phyloP scores from a whole-genome alignment of 2,888 invertebrate species.

The Ditula angustiorana region DNA sequence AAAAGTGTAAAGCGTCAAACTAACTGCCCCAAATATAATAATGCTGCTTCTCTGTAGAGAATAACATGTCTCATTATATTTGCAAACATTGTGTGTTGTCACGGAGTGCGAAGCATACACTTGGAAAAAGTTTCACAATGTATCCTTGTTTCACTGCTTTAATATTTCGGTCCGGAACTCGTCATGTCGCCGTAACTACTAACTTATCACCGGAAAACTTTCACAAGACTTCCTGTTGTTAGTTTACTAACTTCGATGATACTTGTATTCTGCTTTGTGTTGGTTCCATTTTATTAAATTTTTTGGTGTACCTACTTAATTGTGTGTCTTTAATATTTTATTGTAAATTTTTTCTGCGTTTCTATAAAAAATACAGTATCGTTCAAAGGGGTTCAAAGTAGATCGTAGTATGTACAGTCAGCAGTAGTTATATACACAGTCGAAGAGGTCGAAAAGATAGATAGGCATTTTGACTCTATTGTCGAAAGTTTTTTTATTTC shows the following conservation, averaged over 20 bases:
- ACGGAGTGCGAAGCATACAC: conserved; percentile 32
- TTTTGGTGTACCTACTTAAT: not conserved
- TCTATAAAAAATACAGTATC: too few relatives aligned
- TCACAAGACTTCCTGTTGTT: conserved; percentile 54
- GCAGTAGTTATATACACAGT: too few relatives aligned
- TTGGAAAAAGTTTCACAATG: conserved; percentile 39
- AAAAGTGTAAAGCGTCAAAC: conserved; percentile 38
- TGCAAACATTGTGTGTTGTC: conserved; percentile 12
- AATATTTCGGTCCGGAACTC: conserved; percentile 56
- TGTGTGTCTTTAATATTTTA: not conserved
- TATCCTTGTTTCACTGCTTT: conserved; percentile 43
- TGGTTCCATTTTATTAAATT: not conserved
- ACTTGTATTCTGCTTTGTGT: not conserved
- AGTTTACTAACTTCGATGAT: conserved; percentile 51
- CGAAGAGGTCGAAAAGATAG: too few relatives aligned
- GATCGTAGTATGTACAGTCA: too few relatives aligned
- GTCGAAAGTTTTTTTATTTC: too few relatives aligned
- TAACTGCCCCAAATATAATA: conserved; percentile 1
- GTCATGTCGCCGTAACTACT: conserved; percentile 49
- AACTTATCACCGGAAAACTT: conserved; percentile 54
- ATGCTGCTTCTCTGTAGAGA: not conserved
- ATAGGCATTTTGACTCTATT: too few relatives aligned
- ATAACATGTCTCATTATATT: not conserved
- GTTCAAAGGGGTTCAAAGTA: too few relatives aligned
- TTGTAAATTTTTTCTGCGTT: too few relatives aligned